phyloP scores from a whole-genome alignment of 2,888 invertebrate genomes.

The Lochmaea capreae region DNA sequence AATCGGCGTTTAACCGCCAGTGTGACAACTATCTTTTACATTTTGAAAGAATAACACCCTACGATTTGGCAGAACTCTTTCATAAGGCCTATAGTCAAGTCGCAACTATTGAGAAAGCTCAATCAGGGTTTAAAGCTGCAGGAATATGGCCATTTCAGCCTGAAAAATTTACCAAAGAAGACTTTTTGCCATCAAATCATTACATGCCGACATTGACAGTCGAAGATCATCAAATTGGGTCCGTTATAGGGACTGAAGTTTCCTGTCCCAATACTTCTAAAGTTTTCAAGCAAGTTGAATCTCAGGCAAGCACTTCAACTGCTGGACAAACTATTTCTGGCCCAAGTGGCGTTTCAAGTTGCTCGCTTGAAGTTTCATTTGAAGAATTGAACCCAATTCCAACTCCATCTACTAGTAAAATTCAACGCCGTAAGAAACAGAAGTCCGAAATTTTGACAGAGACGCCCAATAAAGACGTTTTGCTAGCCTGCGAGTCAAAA shows the following conservation, averaged over 20 bases:
- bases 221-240: not conserved
- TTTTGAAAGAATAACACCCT: not conserved
- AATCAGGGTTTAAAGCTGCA: slow-evolving; percentile 28
- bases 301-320: no score
- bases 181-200: slow-evolving; percentile 24
- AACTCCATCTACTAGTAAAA: slow-evolving; percentile 2
- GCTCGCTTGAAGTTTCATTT: not conserved
- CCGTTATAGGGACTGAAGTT: not conserved
- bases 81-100: not conserved
- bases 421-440: slow-evolving; percentile 22
- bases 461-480: no score
- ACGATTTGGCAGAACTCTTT: no score
- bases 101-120: slow-evolving; percentile 27
- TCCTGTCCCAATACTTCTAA: not conserved
- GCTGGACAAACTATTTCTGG: no score
- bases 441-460: no score
- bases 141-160: slow-evolving; percentile 19
- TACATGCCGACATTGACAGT: not conserved
- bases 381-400: slow-evolving; percentile 20
- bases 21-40: slow-evolving; percentile 1
- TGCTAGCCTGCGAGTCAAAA: no score
- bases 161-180: slow-evolving; percentile 10
- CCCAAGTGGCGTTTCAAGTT: not conserved
- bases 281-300: not conserved
- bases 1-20: slow-evolving; percentile 6